Base-by-base conservation (phyloP, 2,113 vertebrate genomes). In the Microcebus griseorufus region DNA sequence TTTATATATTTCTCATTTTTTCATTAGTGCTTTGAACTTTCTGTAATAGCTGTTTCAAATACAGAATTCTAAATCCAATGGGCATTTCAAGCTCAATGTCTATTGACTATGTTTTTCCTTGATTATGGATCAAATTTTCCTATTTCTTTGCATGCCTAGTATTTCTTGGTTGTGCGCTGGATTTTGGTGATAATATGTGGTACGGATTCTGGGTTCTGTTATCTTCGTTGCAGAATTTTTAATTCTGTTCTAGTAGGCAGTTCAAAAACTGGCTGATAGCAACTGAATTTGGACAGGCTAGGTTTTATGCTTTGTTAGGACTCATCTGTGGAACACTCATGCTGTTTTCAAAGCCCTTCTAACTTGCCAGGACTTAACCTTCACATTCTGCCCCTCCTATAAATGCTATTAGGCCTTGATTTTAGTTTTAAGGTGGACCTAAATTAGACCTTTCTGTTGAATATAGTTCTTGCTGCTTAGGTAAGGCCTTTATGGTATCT, bases 1-100 rank as follows among this genome's bases (percentile, higher is more conserved):
- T 93, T 69, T 82, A 10, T 69, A 75, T 93, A 4, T 65, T 93
- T 89, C 42, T 96, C 17, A 76, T 86, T 81, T 53, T 17, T n/a
- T 11, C n/a, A 39, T 70, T 70, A 34, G 17, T 48, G 42, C 42
- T 82, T 73, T n/a, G 34, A 58, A 53, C 29, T 37, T 90, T 67
- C n/a, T 90, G 64, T 39, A 67, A 48, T 37, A 37, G 32, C 10
- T 48, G 1, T 67, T 64, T 67, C 48, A 84, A 76, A 67, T 69
- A 45, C 10, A 67, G 9, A 37, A 67, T 32, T 65, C 23, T 58
- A 76, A 84, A 67, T 45, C 2, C 23, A 90, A 7, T 7, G 34
- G 37, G 5, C 42, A 88, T 51, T 81, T 51, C 3, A 34, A 32
- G n/a, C 0, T 32, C 37, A 55, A n/a, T 42, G 73, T 53, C 51